phyloP scores from a whole-genome alignment of 2,797 vertebrate species.

The Anguilla megastoma region DNA sequence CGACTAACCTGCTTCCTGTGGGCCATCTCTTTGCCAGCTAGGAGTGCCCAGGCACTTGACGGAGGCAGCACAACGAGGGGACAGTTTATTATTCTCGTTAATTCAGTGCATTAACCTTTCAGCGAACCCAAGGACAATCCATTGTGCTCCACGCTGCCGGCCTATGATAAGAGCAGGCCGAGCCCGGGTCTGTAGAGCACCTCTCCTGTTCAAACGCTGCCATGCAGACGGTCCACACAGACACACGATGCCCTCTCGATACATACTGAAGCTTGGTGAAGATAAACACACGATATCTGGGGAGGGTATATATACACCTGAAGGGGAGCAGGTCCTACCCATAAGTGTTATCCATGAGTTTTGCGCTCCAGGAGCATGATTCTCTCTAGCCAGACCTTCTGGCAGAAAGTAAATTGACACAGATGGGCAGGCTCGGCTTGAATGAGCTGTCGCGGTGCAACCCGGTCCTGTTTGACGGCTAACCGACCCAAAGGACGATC shows the following conservation, averaged over 20 bases:
- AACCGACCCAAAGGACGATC: background rate
- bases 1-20: background rate
- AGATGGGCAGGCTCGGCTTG: background rate
- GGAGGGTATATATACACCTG: background rate
- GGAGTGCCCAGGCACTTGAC: background rate
- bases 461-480: background rate
- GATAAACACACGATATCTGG: background rate
- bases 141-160: background rate
- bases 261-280: background rate
- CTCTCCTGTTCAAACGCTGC: background rate
- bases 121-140: background rate
- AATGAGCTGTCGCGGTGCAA: background rate
- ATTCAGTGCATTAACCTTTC: slow-evolving; percentile 25
- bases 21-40: background rate
- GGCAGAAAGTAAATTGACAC: background rate
- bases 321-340: background rate
- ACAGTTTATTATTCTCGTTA: slow-evolving; percentile 25
- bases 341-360: background rate
- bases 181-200: background rate
- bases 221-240: background rate
- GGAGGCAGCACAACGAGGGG: background rate
- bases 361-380: background rate
- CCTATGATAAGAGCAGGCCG: background rate
- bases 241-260: background rate
- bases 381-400: background rate